Evolutionary conservation across 2,113 vertebrate genomes (phyloP), one percentile per base, ranked within the genome.

Genomic region (Puma concolor): DNA sequence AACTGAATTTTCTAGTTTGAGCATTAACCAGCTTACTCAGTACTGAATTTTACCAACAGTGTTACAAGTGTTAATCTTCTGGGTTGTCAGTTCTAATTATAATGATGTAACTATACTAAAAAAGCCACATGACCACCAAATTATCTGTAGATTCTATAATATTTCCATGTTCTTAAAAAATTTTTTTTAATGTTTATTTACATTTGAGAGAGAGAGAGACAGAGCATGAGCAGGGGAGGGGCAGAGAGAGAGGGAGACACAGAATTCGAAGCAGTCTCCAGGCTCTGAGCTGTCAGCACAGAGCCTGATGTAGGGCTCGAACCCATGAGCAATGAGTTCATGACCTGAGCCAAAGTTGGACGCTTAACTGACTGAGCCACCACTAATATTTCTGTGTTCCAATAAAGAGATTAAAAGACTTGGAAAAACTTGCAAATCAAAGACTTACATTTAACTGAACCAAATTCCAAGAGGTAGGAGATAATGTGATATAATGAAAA

Each of bases 1-100:
- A 83, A 72, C 25, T 66, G 33, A 83, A 85, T 64, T 93, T 95
- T 93, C 90, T 93, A 74, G 71, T 57, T 88, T 94, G 44, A 85
- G 16, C 23, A 36, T 88, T 84, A 91, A 88, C 83, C n/a, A 83
- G 8, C 4, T 92, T 91, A 88, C 14, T 95, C 48, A 88, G n/a
- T 69, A 54, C 48, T 91, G 77, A 89, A 86, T 74, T 66, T 60
- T 64, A 87, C 11, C 67, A 86, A 9, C 52, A 67, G 41, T 79
- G 54, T 29, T 71, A 16, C 13, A 67, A 17, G 81, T 82, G 87
- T 87, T 84, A 91, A 84, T 95, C 48, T 84, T 74, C 38, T 72
- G 71, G 16, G 7, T 60, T 91, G n/a, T 91, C 36, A 83, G 23
- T 66, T 80, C 7, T 38, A 85, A 66, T 93, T 77, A 71, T 38